Evolutionary conservation across 2,888 invertebrate genomes (phyloP).

Genomic region (Drosophila kanekoi): DNA sequence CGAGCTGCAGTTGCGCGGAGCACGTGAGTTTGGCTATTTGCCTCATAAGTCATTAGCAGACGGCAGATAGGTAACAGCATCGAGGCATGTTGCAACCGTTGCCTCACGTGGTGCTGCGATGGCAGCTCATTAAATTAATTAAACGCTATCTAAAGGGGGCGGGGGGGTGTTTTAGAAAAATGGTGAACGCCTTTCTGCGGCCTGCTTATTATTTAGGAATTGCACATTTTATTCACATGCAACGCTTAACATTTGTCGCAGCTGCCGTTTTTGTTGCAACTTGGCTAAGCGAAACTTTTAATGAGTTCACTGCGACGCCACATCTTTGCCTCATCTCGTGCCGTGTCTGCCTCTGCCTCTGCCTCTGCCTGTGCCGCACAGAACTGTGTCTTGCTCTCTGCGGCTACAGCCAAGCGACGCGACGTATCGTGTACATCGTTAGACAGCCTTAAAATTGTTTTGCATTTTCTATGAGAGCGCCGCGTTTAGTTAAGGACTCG

Average conservation of each 20-base stretch:
- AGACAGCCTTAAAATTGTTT: constrained; percentile 68
- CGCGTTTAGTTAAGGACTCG: constrained; percentile 42
- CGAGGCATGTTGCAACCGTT: not conserved
- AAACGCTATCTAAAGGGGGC: constrained; percentile 43
- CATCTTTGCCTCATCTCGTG: constrained; percentile 26
- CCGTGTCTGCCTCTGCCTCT: not conserved
- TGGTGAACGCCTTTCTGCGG: constrained; percentile 38
- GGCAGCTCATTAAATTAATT: constrained; percentile 77
- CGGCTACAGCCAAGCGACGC: constrained; percentile 23
- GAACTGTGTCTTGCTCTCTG: not conserved
- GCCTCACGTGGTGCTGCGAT: constrained; percentile 25
- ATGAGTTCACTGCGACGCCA: constrained; percentile 72
- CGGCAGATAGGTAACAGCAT: constrained; percentile 18
- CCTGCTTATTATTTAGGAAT: constrained; percentile 56
- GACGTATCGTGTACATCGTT: constrained; percentile 55
- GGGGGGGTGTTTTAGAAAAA: not conserved
- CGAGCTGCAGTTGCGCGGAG: constrained; percentile 47
- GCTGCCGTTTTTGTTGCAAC: constrained; percentile 61
- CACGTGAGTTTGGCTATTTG: constrained; percentile 9
- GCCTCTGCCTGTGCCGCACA: not conserved
- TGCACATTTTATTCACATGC: constrained; percentile 40
- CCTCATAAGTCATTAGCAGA: constrained; percentile 51
- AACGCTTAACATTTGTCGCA: constrained; percentile 48
- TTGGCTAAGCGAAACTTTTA: constrained; percentile 67
- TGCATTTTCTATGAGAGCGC: constrained; percentile 56